Evolutionary conservation across 2,888 invertebrate genomes (phyloP).

Genomic region (Ichneumon xanthorius): DNA sequence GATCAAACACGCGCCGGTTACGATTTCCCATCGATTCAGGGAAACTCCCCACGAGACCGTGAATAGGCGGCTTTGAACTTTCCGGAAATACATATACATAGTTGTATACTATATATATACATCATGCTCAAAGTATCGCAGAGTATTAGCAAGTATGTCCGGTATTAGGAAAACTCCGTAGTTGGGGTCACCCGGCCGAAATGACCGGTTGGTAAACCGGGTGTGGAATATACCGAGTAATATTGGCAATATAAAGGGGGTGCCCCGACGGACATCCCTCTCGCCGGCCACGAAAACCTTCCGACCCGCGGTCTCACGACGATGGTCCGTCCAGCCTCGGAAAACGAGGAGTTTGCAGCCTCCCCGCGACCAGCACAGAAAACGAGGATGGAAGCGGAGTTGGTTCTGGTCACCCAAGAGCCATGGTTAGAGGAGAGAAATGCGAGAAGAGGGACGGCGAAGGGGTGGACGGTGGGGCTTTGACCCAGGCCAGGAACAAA

Average conservation of each 20-base stretch:
- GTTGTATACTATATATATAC: conserved; percentile 14
- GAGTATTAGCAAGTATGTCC: conserved; percentile 40
- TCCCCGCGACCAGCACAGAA: not conserved
- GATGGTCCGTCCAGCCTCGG: conserved; percentile 32
- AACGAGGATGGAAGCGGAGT: conserved; percentile 45
- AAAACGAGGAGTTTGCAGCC: conserved; percentile 25
- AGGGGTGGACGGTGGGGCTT: conserved; percentile 67
- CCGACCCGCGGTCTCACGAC: conserved; percentile 47
- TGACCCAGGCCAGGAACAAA: conserved; percentile 76
- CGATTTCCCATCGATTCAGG: conserved; percentile 15
- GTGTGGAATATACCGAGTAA: conserved; percentile 16
- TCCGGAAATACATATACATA: conserved; percentile 29
- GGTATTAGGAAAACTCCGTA: conserved; percentile 50
- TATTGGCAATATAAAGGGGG: conserved; percentile 36
- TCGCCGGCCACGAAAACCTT: conserved; percentile 55
- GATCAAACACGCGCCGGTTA: not conserved
- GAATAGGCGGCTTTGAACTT: not conserved
- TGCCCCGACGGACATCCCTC: conserved; percentile 1
- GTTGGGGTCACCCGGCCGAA: conserved; percentile 30
- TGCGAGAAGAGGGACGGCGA: conserved; percentile 21
- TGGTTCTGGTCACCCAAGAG: conserved; percentile 15
- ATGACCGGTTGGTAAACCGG: not conserved
- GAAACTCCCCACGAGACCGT: conserved; percentile 14
- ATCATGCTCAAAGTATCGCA: not conserved
- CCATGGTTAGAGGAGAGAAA: conserved; percentile 22